A percentile compares a stretch with the other conserved stretches of the same genome.
Conservation (phyloP, 2,888 invertebrate species). For the Melanostoma scalare region DNA sequence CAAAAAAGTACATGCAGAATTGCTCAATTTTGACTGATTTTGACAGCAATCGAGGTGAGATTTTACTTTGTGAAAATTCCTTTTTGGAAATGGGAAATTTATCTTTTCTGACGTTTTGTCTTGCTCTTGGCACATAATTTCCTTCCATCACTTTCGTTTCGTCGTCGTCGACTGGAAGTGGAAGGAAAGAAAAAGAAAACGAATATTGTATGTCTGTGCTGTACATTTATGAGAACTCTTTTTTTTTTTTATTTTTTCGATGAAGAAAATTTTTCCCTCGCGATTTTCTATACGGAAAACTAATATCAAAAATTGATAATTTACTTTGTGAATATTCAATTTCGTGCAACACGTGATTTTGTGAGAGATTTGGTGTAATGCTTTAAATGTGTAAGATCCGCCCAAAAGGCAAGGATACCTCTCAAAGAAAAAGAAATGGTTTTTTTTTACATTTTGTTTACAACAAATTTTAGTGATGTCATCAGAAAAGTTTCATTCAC, state of each 20-base stretch:
- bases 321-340: conserved; percentile 47
- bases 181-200: conserved; percentile 48
- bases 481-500: conserved; percentile 80
- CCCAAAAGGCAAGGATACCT: conserved; percentile 42
- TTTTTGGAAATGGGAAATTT: conserved; percentile 39
- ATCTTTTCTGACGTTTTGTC: conserved; percentile 55
- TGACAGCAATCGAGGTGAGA: conserved; percentile 56
- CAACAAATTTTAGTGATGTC: conserved; percentile 82
- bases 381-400: not conserved
- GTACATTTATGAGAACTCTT: not conserved
- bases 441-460: conserved; percentile 80
- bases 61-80: conserved; percentile 26
- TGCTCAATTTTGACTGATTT: conserved; percentile 33
- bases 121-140: conserved; percentile 56
- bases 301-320: conserved; percentile 45
- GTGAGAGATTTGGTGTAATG: conserved; percentile 35
- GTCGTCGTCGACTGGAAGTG: conserved; percentile 24
- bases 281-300: conserved; percentile 58
- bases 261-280: conserved; percentile 69
- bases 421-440: conserved; percentile 29
- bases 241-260: conserved; percentile 56
- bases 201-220: conserved; percentile 52
- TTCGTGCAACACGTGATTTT: conserved; percentile 71
- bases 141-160: conserved; percentile 26
- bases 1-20: not conserved